Conservation (phyloP, 2,113 vertebrate genomes). For the Crotalus helleri region DNA sequence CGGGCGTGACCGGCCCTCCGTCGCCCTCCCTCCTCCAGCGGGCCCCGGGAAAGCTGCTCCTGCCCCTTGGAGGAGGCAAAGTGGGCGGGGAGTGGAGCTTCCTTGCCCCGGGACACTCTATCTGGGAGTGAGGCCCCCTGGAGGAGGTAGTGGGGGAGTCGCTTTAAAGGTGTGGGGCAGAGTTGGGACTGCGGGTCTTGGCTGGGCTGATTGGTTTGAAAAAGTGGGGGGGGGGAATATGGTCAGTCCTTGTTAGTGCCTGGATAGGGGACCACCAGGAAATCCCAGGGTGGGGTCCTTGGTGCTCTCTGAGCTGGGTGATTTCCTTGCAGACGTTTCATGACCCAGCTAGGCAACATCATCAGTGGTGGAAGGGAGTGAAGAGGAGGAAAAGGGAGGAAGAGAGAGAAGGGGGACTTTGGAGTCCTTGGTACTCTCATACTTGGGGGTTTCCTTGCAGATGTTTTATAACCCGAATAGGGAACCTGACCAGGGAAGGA, state of each 20-base stretch:
- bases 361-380: background rate
- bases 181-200: background rate
- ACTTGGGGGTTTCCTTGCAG: no score
- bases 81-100: background rate
- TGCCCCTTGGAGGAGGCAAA: no score
- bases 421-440: no score
- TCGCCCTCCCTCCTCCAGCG: background rate
- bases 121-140: background rate
- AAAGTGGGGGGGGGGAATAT: background rate
- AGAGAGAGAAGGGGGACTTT: no score
- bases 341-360: background rate
- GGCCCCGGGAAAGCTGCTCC: background rate
- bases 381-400: no score
- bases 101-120: background rate
- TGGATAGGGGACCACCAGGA: background rate
- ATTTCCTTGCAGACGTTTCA: background rate
- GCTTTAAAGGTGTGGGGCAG: background rate
- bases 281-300: background rate
- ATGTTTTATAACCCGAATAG: no score
- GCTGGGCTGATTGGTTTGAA: background rate
- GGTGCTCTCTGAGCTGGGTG: background rate
- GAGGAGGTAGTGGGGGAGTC: background rate
- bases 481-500: no score
- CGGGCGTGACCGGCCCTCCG: background rate
- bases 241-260: background rate